A percentile compares a stretch with the other conserved stretches of the same genome.
These are phyloP conservation scores for Popillia japonica DNA, from an alignment of 1,140 invertebrate species.

Conservation along the genomic window DNA sequence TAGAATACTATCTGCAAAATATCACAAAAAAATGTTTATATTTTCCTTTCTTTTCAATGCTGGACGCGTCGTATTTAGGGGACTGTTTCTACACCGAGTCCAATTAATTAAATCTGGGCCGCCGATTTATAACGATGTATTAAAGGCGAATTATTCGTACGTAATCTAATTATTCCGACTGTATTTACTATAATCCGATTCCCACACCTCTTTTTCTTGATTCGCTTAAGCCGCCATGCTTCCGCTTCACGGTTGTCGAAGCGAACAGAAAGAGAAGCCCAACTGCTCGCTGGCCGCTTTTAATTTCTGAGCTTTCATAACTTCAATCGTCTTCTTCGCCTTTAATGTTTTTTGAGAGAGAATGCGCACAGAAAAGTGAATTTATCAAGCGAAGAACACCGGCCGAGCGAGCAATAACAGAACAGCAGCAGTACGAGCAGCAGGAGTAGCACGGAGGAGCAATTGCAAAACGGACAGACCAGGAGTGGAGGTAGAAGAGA, in stretches of 20 bases:
- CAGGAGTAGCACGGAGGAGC: conserved; percentile 31
- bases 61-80: not conserved
- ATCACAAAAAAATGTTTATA: no score
- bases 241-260: not conserved
- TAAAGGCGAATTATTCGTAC: conserved; percentile 60
- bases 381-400: conserved; percentile 60
- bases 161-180: conserved; percentile 61
- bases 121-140: conserved; percentile 58
- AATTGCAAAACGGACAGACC: conserved; percentile 28
- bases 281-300: conserved; percentile 52
- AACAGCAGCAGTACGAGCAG: conserved; percentile 30
- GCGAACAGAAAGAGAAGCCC: conserved; percentile 27
- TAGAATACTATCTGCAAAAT: no score
- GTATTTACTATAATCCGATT: conserved; percentile 58
- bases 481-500: conserved; percentile 18
- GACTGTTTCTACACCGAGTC: not conserved
- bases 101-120: conserved; percentile 50
- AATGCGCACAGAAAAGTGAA: conserved; percentile 60
- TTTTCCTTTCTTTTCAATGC: not conserved
- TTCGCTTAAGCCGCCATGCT: not conserved
- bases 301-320: conserved; percentile 62
- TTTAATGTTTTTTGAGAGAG: conserved; percentile 59
- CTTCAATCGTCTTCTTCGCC: conserved; percentile 60
- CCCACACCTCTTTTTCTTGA: not conserved
- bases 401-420: conserved; percentile 58